Conservation (phyloP, 2,888 invertebrate genomes). For the Drosophila fulvimacula region DNA sequence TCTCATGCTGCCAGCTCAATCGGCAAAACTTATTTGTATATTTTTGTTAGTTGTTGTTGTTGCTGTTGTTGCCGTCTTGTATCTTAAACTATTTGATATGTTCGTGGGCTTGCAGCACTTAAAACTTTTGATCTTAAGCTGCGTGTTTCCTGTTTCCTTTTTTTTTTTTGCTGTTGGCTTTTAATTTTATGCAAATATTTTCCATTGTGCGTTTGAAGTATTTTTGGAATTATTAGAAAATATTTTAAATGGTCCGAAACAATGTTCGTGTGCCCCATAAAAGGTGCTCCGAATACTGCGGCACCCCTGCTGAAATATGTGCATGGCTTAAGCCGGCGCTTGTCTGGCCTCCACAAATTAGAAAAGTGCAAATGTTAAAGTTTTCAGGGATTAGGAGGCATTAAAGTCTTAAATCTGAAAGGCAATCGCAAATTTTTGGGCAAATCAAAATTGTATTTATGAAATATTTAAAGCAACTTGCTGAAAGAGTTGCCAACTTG, state of each 20-base stretch:
- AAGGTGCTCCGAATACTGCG: not conserved
- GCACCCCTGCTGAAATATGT: slow-evolving; percentile 2
- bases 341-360: not conserved
- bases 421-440: not conserved
- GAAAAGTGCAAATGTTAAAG: not conserved
- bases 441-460: not conserved
- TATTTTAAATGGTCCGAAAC: slow-evolving; percentile 38
- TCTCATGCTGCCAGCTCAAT: slow-evolving; percentile 45
- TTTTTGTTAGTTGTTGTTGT: not conserved
- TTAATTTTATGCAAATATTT: slow-evolving; percentile 55
- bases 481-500: not conserved
- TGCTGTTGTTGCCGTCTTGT: slow-evolving; percentile 15
- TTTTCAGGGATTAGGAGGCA: not conserved
- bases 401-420: not conserved
- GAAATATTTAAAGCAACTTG: not conserved
- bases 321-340: not conserved
- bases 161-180: slow-evolving; percentile 13
- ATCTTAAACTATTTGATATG: slow-evolving; percentile 49
- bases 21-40: slow-evolving; percentile 46
- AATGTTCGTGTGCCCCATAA: not conserved
- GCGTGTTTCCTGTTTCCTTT: slow-evolving; percentile 26
- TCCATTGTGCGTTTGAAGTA: slow-evolving; percentile 58
- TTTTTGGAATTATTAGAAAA: slow-evolving; percentile 70
- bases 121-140: slow-evolving; percentile 70
- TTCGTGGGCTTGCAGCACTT: slow-evolving; percentile 32